Base-by-base conservation (phyloP, 2,888 invertebrate genomes). In the Allolobophora icterica region DNA sequence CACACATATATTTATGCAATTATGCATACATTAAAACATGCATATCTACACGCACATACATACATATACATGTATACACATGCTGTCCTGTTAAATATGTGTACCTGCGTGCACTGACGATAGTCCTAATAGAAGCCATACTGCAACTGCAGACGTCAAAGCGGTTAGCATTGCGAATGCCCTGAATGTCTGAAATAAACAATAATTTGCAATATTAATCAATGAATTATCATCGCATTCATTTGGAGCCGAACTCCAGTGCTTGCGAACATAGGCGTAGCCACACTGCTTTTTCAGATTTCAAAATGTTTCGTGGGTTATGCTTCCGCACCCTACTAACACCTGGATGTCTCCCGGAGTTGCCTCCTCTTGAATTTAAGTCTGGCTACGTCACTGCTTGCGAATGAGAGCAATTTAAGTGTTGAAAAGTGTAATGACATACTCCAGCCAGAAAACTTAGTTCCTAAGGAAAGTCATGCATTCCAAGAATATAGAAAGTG, bases 61-160 rank as follows among this genome's bases (percentile, higher is more conserved):
- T 52, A 24, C 52, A 52, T 24, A 52, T 52, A 45, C 45, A 45
- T 19, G 19, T 45, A 15, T 19, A 24, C 24, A 52, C 24, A 52
- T 24, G 24, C 52, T 71, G 17, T 52, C 1, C 24, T 52, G 24
- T 6, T 52, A 11, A 71, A n/a, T 71, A n/a, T 30, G n/a, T n/a
- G n/a, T 71, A 71, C 30, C 71, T 71, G 30, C 1, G 71, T 6
- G 30, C 71, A 30, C 11, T 71, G 71, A 71, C 5, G 71, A 71
- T n/a, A 30, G n/a, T n/a, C 71, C 71, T 71, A 71, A 71, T 3
- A 71, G 71, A n/a, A 71, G n/a, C 71, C 71, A 71, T n/a, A 71
- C 71, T 71, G 71, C n/a, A 71, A 71, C 71, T 71, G 71, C 71
- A 71, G 71, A n/a, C 71, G 71, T 71, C 30, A 71, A 71, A n/a